Evolutionary conservation across 2,797 vertebrate genomes (phyloP).

Genomic region (Sebastes kiyomatsui): DNA sequence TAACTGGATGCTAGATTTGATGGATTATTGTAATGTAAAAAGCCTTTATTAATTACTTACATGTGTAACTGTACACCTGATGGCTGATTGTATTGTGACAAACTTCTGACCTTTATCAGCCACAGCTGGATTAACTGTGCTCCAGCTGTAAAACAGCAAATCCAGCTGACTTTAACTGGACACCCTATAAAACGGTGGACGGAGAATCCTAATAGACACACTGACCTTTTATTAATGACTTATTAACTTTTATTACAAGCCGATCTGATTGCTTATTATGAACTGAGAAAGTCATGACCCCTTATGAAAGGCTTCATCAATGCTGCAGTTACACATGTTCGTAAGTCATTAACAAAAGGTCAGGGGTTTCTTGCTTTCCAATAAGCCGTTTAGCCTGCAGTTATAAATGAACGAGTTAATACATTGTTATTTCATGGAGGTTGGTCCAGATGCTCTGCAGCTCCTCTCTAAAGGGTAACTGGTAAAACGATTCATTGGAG

Average conservation of each 20-base stretch:
- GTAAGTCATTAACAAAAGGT: constrained; percentile 59
- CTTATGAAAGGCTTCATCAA: constrained; percentile 41
- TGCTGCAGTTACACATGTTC: constrained; percentile 33
- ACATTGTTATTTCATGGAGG: constrained; percentile 23
- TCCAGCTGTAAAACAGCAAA: neutral
- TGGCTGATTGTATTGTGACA: neutral
- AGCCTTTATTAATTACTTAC: neutral
- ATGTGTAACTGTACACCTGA: neutral
- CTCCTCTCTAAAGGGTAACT: constrained; percentile 9
- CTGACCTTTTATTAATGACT: constrained; percentile 58
- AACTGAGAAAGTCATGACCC: constrained; percentile 25
- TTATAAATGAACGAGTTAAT: constrained; percentile 22
- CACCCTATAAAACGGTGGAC: neutral
- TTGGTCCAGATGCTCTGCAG: constrained; percentile 29
- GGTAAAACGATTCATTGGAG: constrained; percentile 3
- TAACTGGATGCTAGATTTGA: neutral
- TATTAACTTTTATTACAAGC: constrained; percentile 45
- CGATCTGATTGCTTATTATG: constrained; percentile 31
- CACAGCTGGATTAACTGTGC: neutral
- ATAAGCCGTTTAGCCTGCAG: constrained; percentile 30
- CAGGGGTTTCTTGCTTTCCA: constrained; percentile 37
- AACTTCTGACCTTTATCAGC: neutral
- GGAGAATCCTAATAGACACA: constrained; percentile 13
- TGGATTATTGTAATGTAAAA: neutral
- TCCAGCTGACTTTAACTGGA: neutral